phyloP scores from a whole-genome alignment of 2,888 invertebrate species.

The Rotaria socialis region DNA sequence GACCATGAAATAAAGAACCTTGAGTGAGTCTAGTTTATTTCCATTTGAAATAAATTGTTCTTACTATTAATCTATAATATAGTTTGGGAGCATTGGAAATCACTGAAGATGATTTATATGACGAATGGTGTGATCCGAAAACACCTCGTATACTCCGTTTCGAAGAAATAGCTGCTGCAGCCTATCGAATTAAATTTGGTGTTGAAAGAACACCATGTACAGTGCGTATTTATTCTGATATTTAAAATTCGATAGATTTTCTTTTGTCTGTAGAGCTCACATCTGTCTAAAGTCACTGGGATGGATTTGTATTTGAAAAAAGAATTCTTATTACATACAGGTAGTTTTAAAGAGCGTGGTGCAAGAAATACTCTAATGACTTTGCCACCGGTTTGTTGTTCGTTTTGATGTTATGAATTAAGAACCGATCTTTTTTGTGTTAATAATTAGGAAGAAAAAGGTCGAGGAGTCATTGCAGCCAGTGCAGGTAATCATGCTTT shows the following conservation, averaged over 20 bases:
- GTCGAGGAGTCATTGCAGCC: constrained; percentile 79
- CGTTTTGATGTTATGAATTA: constrained; percentile 39
- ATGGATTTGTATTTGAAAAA: constrained; percentile 88
- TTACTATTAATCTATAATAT: neutral
- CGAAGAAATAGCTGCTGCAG: constrained; percentile 81
- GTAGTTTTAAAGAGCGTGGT: constrained; percentile 90
- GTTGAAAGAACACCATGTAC: constrained; percentile 79
- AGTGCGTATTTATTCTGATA: constrained; percentile 63
- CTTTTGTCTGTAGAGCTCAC: constrained; percentile 69
- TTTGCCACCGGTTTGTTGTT: constrained; percentile 63
- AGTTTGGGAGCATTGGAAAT: neutral
- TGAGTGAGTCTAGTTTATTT: neutral
- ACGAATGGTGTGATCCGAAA: constrained; percentile 57
- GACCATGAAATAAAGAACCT: neutral
- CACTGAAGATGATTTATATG: constrained; percentile 49
- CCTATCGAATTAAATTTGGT: constrained; percentile 78
- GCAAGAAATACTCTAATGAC: constrained; percentile 78
- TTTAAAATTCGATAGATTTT: neutral
- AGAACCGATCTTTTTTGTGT: neutral
- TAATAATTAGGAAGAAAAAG: constrained; percentile 65
- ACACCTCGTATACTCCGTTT: constrained; percentile 69
- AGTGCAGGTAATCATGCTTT: constrained; percentile 90
- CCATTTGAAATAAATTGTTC: neutral
- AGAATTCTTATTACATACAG: constrained; percentile 88
- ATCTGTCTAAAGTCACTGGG: constrained; percentile 71